Conservation (phyloP, 2,113 vertebrate species). For the Scopus umbretta region DNA sequence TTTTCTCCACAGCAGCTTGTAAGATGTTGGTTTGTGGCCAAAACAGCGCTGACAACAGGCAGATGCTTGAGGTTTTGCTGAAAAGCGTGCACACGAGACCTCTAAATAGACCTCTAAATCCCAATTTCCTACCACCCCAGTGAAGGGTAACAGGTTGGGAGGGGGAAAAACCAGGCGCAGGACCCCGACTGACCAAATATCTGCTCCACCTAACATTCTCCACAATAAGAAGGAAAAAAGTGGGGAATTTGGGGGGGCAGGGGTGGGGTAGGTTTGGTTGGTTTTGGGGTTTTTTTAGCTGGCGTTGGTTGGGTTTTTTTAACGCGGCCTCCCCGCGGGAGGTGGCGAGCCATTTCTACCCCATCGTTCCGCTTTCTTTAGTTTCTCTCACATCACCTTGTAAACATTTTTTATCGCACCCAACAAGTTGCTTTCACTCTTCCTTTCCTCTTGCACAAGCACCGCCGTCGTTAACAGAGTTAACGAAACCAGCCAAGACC, state of each 20-base stretch:
- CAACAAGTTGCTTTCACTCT: not conserved
- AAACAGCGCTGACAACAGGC: not conserved
- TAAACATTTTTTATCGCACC: not conserved
- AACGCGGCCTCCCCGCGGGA: no score
- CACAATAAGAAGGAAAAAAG: not conserved
- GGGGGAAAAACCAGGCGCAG: not conserved
- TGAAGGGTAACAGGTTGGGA: not conserved
- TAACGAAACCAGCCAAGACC: not conserved
- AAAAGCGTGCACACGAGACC: no score
- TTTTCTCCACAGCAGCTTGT: not conserved
- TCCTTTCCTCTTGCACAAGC: no score
- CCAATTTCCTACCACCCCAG: not conserved
- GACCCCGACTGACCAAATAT: not conserved
- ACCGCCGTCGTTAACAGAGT: not conserved
- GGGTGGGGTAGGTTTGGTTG: no score
- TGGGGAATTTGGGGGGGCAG: not conserved
- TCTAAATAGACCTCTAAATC: rapidly evolving
- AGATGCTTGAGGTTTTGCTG: not conserved
- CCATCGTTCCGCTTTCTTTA: no score
- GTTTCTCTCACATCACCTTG: no score
- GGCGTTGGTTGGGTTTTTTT: not conserved
- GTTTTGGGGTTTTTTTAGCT: not conserved
- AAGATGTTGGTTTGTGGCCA: not conserved
- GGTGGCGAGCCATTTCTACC: no score
- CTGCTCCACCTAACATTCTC: not conserved